These are phyloP conservation scores for Mesembrinibis cayennensis DNA, from an alignment of 2,113 vertebrate species.

Conservation along the genomic window DNA sequence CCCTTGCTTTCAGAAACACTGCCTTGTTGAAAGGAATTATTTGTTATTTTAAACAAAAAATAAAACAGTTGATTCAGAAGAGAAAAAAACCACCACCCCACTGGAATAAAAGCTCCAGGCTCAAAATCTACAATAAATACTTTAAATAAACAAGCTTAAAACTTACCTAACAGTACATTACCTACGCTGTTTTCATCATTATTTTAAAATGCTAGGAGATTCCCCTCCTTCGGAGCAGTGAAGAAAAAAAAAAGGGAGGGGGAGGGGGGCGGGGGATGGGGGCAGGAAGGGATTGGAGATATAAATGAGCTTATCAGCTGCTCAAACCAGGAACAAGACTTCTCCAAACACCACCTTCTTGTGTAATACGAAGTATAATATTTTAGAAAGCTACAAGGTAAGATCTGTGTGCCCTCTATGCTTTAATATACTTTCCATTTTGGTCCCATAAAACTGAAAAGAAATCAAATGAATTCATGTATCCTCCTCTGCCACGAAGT, in stretches of 20 bases:
- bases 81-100: not conserved
- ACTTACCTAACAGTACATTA: not conserved
- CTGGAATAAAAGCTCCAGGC: not conserved
- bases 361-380: not conserved
- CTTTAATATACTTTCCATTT: not conserved
- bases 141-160: not conserved
- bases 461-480: not conserved
- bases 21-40: not conserved
- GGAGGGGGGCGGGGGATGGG: accelerated
- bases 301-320: not conserved
- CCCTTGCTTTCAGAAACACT: not conserved
- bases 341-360: not conserved
- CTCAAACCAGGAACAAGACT: not conserved
- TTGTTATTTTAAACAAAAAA: not conserved
- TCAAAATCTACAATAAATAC: not conserved
- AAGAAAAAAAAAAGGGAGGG: not conserved
- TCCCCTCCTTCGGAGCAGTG: not conserved
- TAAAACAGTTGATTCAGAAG: not conserved
- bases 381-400: not conserved
- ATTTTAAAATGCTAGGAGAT: not conserved
- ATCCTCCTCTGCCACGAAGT: not conserved
- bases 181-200: not conserved
- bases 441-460: not conserved
- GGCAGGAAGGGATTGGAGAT: too few relatives aligned
- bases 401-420: not conserved